A percentile compares a stretch with the other conserved stretches of the same genome.
Conservation (phyloP, 2,888 invertebrate species). For the Mellilla xanthometata region DNA sequence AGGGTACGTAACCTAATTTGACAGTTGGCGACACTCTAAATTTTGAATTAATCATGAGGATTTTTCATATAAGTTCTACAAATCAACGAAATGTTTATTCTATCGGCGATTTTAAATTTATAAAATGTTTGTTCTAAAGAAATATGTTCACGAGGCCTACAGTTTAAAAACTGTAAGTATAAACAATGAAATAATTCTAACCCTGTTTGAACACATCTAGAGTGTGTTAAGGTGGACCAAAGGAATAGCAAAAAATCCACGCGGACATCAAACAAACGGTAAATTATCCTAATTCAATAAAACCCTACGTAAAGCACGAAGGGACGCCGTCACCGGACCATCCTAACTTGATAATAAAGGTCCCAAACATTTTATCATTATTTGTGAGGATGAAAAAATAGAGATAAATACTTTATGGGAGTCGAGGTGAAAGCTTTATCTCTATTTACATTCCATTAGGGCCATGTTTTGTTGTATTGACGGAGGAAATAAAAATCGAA, state of each 20-base stretch:
- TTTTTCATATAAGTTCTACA: no score
- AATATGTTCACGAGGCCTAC: no score
- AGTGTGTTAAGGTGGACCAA: conserved; percentile 1
- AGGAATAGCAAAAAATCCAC: conserved; percentile 39
- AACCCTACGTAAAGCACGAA: conserved; percentile 43
- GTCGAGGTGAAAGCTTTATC: conserved; percentile 27
- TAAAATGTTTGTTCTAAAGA: no score
- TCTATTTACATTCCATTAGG: conserved; percentile 23
- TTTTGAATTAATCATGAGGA: no score
- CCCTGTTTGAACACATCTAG: no score
- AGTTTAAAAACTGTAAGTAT: no score
- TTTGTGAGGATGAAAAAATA: conserved; percentile 43
- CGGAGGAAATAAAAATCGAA: conserved; percentile 2
- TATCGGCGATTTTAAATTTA: no score
- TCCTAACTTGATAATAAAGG: conserved; percentile 63
- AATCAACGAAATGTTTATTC: no score
- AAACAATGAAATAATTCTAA: no score
- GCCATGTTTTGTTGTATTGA: conserved; percentile 10
- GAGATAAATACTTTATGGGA: conserved; percentile 29
- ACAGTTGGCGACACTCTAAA: no score
- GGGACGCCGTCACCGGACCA: conserved; percentile 39
- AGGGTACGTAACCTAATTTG: no score
- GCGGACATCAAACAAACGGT: conserved; percentile 58
- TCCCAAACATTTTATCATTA: conserved; percentile 51
- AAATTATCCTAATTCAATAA: conserved; percentile 68